A percentile compares a stretch with the other conserved stretches of the same genome.
Conservation (phyloP, 2,888 invertebrate genomes). For the Pristionchus mayeri region DNA sequence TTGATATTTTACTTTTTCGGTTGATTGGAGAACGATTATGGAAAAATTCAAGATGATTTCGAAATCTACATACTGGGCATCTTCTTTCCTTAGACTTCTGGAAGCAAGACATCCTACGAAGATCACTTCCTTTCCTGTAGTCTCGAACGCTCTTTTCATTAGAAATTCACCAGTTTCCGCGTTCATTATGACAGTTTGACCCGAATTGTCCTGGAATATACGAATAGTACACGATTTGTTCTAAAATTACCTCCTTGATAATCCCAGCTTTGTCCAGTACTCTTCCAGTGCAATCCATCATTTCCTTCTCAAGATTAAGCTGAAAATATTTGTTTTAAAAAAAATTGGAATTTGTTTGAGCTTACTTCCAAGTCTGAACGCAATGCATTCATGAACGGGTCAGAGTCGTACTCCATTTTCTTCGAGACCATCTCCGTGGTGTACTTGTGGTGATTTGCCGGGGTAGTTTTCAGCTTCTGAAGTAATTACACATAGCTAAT, state of each 20-base stretch:
- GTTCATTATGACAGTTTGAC: not conserved
- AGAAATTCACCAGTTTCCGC: not conserved
- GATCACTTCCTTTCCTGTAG: not conserved
- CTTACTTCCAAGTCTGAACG: no score
- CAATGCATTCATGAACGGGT: not conserved
- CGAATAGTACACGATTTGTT: not conserved
- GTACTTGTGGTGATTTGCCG: conserved; percentile 47
- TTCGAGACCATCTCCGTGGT: conserved; percentile 49
- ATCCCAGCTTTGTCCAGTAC: not conserved
- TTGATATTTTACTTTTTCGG: no score
- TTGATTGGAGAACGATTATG: no score
- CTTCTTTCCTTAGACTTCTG: not conserved
- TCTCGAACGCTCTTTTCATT: not conserved
- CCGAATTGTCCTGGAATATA: conserved; percentile 1
- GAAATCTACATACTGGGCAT: not conserved
- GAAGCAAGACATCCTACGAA: not conserved
- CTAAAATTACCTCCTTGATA: not conserved
- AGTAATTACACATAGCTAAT: not conserved
- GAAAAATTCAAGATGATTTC: not conserved
- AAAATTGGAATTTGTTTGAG: not conserved
- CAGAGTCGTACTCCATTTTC: not conserved
- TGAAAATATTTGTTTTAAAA: not conserved
- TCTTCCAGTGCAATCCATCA: conserved; percentile 43
- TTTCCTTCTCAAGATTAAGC: conserved; percentile 11
- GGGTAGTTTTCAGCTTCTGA: conserved; percentile 40